phyloP scores from a whole-genome alignment of 2,113 vertebrate species.

The Isurus oxyrinchus region DNA sequence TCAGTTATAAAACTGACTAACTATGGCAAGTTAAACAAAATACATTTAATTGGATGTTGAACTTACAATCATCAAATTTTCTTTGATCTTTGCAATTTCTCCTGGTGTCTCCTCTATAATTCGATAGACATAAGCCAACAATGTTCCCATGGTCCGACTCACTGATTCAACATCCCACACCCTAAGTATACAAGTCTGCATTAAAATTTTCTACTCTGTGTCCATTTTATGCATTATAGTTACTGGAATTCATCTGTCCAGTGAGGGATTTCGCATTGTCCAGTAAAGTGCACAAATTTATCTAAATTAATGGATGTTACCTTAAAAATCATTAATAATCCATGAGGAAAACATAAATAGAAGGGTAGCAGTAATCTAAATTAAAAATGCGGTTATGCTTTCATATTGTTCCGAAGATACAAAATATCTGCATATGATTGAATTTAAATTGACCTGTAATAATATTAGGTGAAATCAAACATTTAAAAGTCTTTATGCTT shows the following conservation, averaged over 20 bases:
- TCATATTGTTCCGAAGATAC: background rate
- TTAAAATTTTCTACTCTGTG: background rate
- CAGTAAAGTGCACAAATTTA: background rate
- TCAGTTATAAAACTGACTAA: background rate
- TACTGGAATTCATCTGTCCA: background rate
- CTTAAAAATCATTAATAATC: background rate
- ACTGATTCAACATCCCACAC: background rate
- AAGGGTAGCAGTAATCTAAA: too few relatives aligned
- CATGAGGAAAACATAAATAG: background rate
- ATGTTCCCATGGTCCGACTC: background rate
- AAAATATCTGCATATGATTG: background rate
- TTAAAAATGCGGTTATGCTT: background rate
- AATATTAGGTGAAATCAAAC: background rate
- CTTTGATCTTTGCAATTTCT: conserved; percentile 35
- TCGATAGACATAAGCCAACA: background rate
- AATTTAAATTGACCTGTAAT: background rate
- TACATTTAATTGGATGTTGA: background rate
- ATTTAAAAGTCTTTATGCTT: background rate
- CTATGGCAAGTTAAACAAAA: too few relatives aligned
- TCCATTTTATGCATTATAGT: background rate
- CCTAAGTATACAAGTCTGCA: background rate
- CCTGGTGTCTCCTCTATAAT: background rate
- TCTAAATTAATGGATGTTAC: background rate
- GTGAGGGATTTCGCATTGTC: background rate
- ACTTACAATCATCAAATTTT: background rate